These are phyloP conservation scores for Luperina nickerlii DNA, from an alignment of 2,888 invertebrate genomes.

Conservation along the genomic window DNA sequence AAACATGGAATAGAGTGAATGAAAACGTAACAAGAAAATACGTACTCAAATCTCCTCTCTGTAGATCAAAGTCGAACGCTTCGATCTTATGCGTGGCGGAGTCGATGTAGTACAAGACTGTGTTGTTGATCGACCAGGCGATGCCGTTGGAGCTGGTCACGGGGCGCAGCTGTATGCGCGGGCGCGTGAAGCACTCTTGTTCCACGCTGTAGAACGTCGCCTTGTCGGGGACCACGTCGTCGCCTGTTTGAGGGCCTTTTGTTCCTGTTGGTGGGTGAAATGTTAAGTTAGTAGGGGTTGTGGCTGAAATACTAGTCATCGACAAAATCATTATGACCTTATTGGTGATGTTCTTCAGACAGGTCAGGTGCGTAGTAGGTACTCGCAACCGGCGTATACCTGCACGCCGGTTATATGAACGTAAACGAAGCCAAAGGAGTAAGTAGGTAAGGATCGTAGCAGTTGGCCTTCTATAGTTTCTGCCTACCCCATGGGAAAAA, in stretches of 20 bases:
- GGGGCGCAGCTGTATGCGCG: conserved; percentile 76
- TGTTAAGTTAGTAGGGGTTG: neutral
- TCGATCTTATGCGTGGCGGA: conserved; percentile 91
- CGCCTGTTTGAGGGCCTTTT: conserved; percentile 90
- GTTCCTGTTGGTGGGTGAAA: conserved; percentile 84
- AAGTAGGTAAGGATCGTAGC: too few relatives aligned
- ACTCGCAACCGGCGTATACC: too few relatives aligned
- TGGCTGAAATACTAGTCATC: neutral
- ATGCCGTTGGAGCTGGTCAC: conserved; percentile 94
- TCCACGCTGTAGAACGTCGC: conserved; percentile 90
- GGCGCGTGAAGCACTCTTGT: conserved; percentile 71
- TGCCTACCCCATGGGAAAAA: too few relatives aligned
- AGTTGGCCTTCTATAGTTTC: too few relatives aligned
- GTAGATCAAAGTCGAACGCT: conserved; percentile 92
- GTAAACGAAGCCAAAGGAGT: too few relatives aligned
- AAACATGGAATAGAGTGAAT: neutral
- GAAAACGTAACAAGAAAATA: conserved; percentile 21
- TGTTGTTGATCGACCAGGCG: conserved; percentile 92
- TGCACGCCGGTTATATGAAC: too few relatives aligned
- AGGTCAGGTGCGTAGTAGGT: too few relatives aligned
- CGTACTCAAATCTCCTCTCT: conserved; percentile 79
- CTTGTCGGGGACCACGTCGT: conserved; percentile 86
- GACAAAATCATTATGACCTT: too few relatives aligned
- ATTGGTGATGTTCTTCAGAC: too few relatives aligned
- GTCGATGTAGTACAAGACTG: conserved; percentile 94